phyloP scores from a whole-genome alignment of 2,113 vertebrate genomes.

The Cryptomyrus ogoouensis region DNA sequence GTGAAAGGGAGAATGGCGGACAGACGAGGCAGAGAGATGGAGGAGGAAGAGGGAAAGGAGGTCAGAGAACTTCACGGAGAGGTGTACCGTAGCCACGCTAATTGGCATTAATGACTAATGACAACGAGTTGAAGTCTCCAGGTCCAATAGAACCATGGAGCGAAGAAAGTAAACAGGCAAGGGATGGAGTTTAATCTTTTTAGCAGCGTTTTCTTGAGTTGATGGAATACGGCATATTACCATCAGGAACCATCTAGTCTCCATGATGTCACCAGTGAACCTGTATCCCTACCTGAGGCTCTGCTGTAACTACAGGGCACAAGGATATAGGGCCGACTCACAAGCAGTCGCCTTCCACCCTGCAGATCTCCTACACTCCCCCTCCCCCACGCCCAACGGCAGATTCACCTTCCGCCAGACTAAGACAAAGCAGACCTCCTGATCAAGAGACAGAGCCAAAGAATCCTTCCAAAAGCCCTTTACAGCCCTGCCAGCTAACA shows the following conservation, averaged over 20 bases:
- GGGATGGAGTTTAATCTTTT: background rate
- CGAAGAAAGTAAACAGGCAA: background rate
- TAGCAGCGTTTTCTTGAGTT: background rate
- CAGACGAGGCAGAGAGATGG: background rate
- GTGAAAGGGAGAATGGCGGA: background rate
- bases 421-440: background rate
- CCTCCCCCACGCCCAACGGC: background rate
- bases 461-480: background rate
- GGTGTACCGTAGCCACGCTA: background rate
- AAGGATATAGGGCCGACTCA: background rate
- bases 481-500: background rate
- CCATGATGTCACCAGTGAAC: background rate
- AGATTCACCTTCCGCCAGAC: background rate
- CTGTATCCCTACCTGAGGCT: background rate
- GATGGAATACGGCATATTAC: background rate
- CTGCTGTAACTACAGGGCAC: background rate
- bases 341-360: background rate
- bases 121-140: background rate
- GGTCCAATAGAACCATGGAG: background rate
- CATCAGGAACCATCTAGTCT: background rate
- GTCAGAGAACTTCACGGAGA: background rate
- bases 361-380: background rate
- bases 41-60: background rate
- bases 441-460: background rate
- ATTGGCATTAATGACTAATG: background rate